Conservation (phyloP, 2,888 invertebrate genomes). For the Tanytarsus gracilentus region DNA sequence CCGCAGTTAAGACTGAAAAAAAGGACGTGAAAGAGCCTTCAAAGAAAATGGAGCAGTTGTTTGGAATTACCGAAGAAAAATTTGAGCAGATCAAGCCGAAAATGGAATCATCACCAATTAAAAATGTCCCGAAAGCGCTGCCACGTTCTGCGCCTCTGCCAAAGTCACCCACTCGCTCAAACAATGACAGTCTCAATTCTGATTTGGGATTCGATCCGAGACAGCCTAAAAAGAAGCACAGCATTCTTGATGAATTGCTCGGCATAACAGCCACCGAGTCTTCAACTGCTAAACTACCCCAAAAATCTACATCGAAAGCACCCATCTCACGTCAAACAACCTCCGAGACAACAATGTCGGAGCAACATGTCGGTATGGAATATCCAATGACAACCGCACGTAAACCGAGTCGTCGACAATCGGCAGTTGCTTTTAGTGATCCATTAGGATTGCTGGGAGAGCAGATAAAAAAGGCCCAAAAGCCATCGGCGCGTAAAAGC, state of each 20-base stretch:
- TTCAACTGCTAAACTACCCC: not conserved
- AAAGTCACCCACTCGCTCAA: slow-evolving; percentile 7
- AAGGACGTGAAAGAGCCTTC: too few species aligned
- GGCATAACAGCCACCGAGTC: slow-evolving; percentile 33
- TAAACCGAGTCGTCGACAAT: slow-evolving; percentile 38
- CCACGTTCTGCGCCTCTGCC: too few species aligned
- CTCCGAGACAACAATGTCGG: slow-evolving; percentile 35
- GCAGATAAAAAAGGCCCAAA: slow-evolving; percentile 33
- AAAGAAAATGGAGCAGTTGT: slow-evolving; percentile 39
- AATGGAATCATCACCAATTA: not conserved
- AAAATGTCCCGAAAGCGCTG: not conserved
- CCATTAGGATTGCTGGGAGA: slow-evolving; percentile 33
- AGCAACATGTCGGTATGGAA: slow-evolving; percentile 34
- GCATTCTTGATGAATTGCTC: slow-evolving; percentile 40
- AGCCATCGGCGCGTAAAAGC: slow-evolving; percentile 30
- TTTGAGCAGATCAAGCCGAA: not conserved
- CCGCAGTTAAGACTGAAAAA: slow-evolving; percentile 26
- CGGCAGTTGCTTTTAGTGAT: slow-evolving; percentile 35
- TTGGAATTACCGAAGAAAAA: slow-evolving; percentile 38
- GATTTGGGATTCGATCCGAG: slow-evolving; percentile 44
- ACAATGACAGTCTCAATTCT: slow-evolving; percentile 28
- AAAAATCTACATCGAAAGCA: slow-evolving; percentile 1
- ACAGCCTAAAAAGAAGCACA: slow-evolving; percentile 39
- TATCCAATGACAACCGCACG: slow-evolving; percentile 34
- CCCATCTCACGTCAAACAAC: slow-evolving; percentile 41